Conservation (phyloP, 2,888 invertebrate species). For the Rhynchonema sp. region DNA sequence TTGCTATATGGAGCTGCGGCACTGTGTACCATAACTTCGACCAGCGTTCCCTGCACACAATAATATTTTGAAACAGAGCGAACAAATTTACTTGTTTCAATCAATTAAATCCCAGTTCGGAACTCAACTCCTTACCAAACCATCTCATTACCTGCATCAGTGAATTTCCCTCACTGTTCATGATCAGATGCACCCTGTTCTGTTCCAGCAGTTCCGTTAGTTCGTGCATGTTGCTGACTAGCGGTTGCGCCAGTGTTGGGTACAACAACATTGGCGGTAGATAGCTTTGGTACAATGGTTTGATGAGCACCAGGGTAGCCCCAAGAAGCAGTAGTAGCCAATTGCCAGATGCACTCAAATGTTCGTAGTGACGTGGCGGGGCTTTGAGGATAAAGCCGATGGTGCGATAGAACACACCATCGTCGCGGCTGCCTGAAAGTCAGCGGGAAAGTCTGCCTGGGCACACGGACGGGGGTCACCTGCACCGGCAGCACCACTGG, state of each 20-base stretch:
- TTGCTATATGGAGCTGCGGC: too few relatives aligned
- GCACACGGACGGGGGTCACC: too few relatives aligned
- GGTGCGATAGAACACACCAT: background rate
- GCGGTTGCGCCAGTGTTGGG: background rate
- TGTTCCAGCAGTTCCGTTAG: background rate
- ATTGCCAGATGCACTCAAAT: background rate
- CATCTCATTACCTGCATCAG: too few relatives aligned
- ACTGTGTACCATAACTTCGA: too few relatives aligned
- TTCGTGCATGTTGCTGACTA: background rate
- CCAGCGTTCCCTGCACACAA: too few relatives aligned
- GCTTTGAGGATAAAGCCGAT: background rate
- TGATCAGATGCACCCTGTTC: background rate
- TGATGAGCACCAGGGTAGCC: background rate
- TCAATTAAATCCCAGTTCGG: too few relatives aligned
- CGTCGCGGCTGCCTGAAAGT: background rate
- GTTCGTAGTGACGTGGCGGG: background rate
- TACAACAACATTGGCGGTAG: background rate
- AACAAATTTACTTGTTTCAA: too few relatives aligned
- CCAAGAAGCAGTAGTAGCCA: background rate
- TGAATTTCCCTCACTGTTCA: background rate
- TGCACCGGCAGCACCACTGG: too few relatives aligned
- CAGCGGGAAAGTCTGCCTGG: too few relatives aligned
- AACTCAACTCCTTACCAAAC: too few relatives aligned
- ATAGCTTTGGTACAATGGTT: background rate
- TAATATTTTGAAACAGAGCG: too few relatives aligned